Base-by-base conservation (phyloP, 2,113 vertebrate genomes). In the Alaudala cheleensis region DNA sequence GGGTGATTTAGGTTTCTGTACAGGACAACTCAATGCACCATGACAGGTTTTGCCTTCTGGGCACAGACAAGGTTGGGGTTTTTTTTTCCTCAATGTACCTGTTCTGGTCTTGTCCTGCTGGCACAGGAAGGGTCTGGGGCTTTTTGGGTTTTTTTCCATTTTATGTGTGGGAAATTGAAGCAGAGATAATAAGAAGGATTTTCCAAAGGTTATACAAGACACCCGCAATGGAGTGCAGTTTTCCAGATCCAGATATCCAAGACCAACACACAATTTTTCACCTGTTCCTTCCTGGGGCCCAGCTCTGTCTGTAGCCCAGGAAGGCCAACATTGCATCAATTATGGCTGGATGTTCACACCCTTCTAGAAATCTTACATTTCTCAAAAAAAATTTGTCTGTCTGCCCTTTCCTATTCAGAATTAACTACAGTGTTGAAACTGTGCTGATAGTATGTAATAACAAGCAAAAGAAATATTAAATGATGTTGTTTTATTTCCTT, bases 401-500 rank as follows among this genome's bases (percentile, higher is more conserved):
- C 72, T 88, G n/a, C 45, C 11, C 14, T 61, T 88, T 90, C 14
- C 15, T 80, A 47, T 15, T 44, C 28, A 61, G 54, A 72, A 72
- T 62, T 40, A 69, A 50, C 23, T 49, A 1, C 42, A 82, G 28
- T 50, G 45, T 60, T 80, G 47, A 67, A 79, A 81, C 6, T 40
- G 11, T 45, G 10, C n/a, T 81, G 47, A 78, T 64, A 60, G 31
- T 13, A 17, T 4, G 26, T 47, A 58, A 18, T 26, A 88, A 50
- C 23, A 45, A 12, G 5, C 6, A 54, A 40, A 57, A 62, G 15
- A 28, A 70, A 29, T 53, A 56, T 40, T 47, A 47, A 65, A 65
- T 29, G 8, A 21, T 0, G 0, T 12, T 53, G 3, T 6, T 18
- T 49, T 49, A 49, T 85, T 81, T 88, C 24, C 16, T 65, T 24